Evolutionary conservation across 2,113 vertebrate genomes (phyloP).

Genomic region (Capreolus pygargus): DNA sequence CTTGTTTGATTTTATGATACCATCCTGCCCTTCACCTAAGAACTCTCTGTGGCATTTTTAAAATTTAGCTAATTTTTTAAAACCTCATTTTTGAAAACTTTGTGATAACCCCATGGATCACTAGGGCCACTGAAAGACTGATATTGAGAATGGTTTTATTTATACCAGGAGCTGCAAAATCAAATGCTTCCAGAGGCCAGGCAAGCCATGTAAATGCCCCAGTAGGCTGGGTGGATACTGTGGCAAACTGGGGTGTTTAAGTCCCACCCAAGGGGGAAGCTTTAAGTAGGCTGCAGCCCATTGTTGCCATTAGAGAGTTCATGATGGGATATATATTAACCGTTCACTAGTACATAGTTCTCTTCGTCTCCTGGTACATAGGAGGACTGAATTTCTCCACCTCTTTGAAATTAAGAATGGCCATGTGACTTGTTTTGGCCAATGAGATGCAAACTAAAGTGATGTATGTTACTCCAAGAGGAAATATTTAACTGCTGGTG

Average conservation of each 20-base stretch:
- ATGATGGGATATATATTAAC: background rate
- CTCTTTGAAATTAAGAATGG: constrained; percentile 16
- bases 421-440: constrained; percentile 5
- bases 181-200: background rate
- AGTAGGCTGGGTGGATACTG: background rate
- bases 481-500: background rate
- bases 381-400: background rate
- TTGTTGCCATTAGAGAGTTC: background rate
- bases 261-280: background rate
- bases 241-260: background rate
- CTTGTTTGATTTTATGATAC: constrained; percentile 23
- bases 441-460: background rate
- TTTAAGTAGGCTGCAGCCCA: background rate
- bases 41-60: background rate
- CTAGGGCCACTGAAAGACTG: background rate
- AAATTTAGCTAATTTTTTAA: background rate
- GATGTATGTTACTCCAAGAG: background rate
- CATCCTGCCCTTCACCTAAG: background rate
- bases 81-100: background rate
- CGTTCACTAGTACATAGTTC: background rate
- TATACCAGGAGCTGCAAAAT: background rate
- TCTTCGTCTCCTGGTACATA: background rate
- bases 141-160: background rate
- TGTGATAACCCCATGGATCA: background rate
- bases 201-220: background rate